Evolutionary conservation across 2,888 invertebrate species (phyloP).

Genomic region (Epistrophella euchroma): DNA sequence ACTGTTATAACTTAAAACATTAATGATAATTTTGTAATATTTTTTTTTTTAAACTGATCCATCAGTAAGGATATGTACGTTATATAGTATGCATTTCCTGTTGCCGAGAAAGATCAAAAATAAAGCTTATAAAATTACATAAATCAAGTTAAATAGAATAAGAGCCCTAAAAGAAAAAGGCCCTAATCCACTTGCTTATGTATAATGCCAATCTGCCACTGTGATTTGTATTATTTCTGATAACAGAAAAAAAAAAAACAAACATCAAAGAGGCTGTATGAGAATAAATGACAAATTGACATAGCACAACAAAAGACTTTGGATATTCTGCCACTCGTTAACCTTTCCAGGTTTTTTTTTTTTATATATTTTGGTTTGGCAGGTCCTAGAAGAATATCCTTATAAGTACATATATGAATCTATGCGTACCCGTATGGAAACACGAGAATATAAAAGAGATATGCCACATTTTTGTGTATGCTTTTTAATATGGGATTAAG

Average conservation of each 20-base stretch:
- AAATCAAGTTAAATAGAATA: not conserved
- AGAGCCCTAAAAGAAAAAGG: not conserved
- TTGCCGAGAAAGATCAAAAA: too few relatives aligned
- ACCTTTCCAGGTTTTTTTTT: not conserved
- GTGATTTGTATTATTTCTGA: not conserved
- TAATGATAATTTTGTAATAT: too few relatives aligned
- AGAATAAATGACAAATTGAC: slow-evolving; percentile 11
- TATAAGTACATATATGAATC: not conserved
- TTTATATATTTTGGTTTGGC: not conserved
- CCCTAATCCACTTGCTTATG: not conserved
- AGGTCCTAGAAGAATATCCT: not conserved
- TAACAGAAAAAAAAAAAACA: not conserved
- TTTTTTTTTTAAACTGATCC: too few relatives aligned
- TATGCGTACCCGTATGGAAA: not conserved
- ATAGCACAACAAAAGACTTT: not conserved
- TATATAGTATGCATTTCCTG: too few relatives aligned
- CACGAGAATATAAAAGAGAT: not conserved
- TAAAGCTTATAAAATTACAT: too few relatives aligned
- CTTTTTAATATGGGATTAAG: slow-evolving; percentile 1
- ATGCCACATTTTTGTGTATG: not conserved
- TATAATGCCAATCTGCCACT: not conserved
- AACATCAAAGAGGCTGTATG: slow-evolving; percentile 8
- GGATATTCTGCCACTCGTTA: not conserved
- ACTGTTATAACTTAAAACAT: too few relatives aligned
- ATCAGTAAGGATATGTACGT: too few relatives aligned